These are phyloP conservation scores for Mallotus villosus DNA, from an alignment of 2,797 vertebrate genomes.

Conservation along the genomic window DNA sequence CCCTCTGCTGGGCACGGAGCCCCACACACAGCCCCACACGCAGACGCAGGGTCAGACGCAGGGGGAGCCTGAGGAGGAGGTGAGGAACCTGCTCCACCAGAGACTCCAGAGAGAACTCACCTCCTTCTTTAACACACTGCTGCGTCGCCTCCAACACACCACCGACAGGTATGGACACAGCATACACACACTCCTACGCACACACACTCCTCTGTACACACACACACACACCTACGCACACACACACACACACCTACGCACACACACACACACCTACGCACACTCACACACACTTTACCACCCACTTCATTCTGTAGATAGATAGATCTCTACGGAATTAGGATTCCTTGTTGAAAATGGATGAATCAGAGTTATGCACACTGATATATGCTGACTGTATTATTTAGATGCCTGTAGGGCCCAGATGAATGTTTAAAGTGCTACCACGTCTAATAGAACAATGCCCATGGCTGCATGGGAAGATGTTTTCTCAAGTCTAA, in stretches of 20 bases:
- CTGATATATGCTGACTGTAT: slow-evolving; percentile 3
- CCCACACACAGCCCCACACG: slow-evolving; percentile 47
- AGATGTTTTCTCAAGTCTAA: not conserved
- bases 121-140: slow-evolving; percentile 80
- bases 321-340: slow-evolving; percentile 6
- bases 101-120: slow-evolving; percentile 89
- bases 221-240: not conserved
- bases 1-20: slow-evolving; percentile 75
- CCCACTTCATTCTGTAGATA: not conserved
- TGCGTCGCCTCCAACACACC: slow-evolving; percentile 72
- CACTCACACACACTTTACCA: not conserved
- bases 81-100: slow-evolving; percentile 81
- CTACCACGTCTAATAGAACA: slow-evolving; percentile 9
- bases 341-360: slow-evolving; percentile 22
- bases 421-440: slow-evolving; percentile 22
- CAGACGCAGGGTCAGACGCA: not conserved
- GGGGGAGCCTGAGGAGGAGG: slow-evolving; percentile 75
- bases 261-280: not conserved
- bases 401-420: slow-evolving; percentile 20
- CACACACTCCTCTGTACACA: not conserved
- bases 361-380: not conserved
- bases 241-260: not conserved
- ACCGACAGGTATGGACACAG: slow-evolving; percentile 81
- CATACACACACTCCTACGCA: not conserved
- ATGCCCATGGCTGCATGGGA: not conserved